Conservation (phyloP, 2,888 invertebrate genomes). For the Caenorhabditis japonica region DNA sequence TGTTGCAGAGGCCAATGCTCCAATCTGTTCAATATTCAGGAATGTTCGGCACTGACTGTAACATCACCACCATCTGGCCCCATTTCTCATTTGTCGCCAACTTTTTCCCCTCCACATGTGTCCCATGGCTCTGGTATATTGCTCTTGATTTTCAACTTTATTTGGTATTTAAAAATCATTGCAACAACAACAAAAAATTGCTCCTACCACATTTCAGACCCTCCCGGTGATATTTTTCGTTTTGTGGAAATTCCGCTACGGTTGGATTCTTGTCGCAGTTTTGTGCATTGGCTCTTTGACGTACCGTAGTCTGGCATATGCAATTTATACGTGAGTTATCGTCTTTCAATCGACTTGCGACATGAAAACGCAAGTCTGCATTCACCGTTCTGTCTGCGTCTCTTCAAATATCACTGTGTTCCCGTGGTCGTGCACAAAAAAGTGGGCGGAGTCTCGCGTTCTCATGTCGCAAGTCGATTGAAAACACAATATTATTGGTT, state of each 20-base stretch:
- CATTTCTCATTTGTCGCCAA: conserved; percentile 64
- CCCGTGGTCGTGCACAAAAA: no score
- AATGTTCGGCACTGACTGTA: conserved; percentile 65
- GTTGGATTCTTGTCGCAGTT: conserved; percentile 9
- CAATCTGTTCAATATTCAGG: conserved; percentile 31
- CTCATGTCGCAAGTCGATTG: no score
- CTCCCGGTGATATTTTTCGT: conserved; percentile 50
- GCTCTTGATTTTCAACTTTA: conserved; percentile 68
- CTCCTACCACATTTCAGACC: conserved; percentile 29
- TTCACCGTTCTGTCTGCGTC: no score
- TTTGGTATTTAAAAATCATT: conserved; percentile 43
- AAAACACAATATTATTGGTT: no score
- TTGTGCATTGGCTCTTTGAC: conserved; percentile 13
- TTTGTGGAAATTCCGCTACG: conserved; percentile 27
- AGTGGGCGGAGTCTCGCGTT: no score
- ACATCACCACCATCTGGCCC: conserved; percentile 48
- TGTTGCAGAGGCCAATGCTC: no score
- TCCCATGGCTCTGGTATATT: conserved; percentile 72
- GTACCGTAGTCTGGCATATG: conserved; percentile 36
- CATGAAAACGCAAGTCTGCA: no score
- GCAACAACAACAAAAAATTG: no score
- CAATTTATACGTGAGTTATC: conserved; percentile 20
- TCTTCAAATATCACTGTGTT: no score
- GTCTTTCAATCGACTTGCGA: no score
- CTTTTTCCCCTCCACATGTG: conserved; percentile 61